Percentiles rank a stretch among this genome's conserved stretches.
These are phyloP conservation scores for Siderastrea siderea DNA, from an alignment of 92 coral and sea anemone species.

Conservation along the genomic window DNA sequence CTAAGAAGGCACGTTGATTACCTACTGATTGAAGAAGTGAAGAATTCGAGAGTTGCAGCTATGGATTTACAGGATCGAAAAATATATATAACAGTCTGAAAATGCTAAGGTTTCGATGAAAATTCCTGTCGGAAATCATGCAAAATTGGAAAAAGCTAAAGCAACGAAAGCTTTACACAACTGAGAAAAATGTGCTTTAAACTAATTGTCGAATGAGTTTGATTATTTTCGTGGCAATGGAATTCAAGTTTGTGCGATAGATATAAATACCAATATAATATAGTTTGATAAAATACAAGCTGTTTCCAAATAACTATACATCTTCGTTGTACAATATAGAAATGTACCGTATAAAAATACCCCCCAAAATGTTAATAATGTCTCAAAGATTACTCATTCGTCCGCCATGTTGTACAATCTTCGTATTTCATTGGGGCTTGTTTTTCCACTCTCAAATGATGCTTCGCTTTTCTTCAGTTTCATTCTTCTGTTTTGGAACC, in stretches of 20 bases:
- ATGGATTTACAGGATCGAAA: too few relatives aligned
- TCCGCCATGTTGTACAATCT: conserved; percentile 73
- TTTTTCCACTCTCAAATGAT: conserved; percentile 70
- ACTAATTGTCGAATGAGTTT: too few relatives aligned
- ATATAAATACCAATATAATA: conserved; percentile 3
- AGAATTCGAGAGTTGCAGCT: too few relatives aligned
- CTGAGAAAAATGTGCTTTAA: too few relatives aligned
- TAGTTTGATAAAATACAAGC: neutral
- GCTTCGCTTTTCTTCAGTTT: conserved; percentile 84
- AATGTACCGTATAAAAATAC: neutral
- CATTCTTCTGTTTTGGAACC: conserved; percentile 94
- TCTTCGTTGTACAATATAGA: neutral
- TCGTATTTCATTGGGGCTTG: conserved; percentile 80
- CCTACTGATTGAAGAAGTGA: too few relatives aligned
- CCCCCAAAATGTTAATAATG: neutral
- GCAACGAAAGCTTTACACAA: too few relatives aligned
- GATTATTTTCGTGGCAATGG: neutral
- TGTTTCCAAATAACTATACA: neutral
- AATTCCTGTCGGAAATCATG: too few relatives aligned
- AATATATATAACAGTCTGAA: too few relatives aligned
- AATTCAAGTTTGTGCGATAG: neutral
- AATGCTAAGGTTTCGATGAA: too few relatives aligned
- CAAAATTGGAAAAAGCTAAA: too few relatives aligned
- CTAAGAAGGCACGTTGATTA: too few relatives aligned
- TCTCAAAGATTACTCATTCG: conserved; percentile 21